Base-by-base conservation (phyloP, 2,797 vertebrate genomes). In the Pseudochirops corinnae region DNA sequence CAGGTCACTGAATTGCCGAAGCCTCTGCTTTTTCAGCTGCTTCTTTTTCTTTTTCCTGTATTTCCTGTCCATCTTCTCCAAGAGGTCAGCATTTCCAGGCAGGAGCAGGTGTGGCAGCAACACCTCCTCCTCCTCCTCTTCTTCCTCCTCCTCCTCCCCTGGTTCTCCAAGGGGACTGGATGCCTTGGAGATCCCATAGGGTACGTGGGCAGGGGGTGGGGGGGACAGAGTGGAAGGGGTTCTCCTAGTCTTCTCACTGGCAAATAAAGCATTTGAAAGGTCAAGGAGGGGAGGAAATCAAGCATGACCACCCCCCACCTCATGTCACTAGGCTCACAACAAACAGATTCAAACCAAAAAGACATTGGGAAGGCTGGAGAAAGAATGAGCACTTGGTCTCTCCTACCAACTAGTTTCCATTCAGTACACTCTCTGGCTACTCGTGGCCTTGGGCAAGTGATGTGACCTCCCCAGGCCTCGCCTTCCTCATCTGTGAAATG, bases 1-100 rank as follows among this genome's bases (percentile, higher is more conserved):
- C 92, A 99, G 99, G 97, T 99, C 99, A 0, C 99, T 99, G 93
- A 99, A 99, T 97, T 99, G 99, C 0, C 99, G 96, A 90, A 99
- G 98, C 2, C 98, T 96, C 96, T 99, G 99, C 90, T 99, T 99
- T 98, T 99, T 99, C 96, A 99, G 99, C 93, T 99, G 99, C 97
- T 98, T 97, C 91, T 98, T 98, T 97, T 98, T 98, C 96, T 99
- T 99, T 97, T 99, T 99, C 98, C 99, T 98, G 98, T 99, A 98
- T 97, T 98, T 99, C 93, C 98, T 99, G 97, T 99, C 98, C 0
- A 97, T 98, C 93, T 99, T 99, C 92, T 99, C 98, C 92, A 99
- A 97, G 90, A 99, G 93, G 93, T 99, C 98, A 0, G 98, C 96
- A 92, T 98, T 99, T 92, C 99, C 98, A 0, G 99, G 98, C 93